These are phyloP conservation scores for Pseudococcus longispinus DNA, from an alignment of 2,888 invertebrate genomes.

Conservation along the genomic window DNA sequence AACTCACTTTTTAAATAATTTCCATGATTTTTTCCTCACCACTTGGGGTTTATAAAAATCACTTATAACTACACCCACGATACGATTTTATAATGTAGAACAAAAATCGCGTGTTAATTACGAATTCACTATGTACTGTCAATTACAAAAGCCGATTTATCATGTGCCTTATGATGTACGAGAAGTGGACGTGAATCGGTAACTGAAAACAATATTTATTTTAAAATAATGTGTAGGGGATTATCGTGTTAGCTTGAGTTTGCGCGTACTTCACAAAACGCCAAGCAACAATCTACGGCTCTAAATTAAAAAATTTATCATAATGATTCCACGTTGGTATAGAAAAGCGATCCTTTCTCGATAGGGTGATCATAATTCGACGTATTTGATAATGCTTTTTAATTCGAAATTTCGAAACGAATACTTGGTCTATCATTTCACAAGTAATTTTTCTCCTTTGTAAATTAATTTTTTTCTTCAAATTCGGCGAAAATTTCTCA, in stretches of 20 bases:
- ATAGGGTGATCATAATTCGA: not conserved
- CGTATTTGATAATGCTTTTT: not conserved
- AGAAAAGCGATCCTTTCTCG: not conserved
- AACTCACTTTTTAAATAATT: conserved; percentile 17
- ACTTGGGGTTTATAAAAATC: not conserved
- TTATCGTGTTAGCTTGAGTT: conserved; percentile 24
- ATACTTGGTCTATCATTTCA: too few relatives aligned
- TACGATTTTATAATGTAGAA: not conserved
- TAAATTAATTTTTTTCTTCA: too few relatives aligned
- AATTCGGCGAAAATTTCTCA: too few relatives aligned
- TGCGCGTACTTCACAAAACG: conserved; percentile 13
- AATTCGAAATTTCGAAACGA: too few relatives aligned
- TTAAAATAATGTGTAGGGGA: conserved; percentile 32
- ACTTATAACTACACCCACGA: not conserved
- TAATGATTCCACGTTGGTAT: not conserved
- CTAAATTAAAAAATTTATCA: not conserved
- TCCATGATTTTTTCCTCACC: not conserved
- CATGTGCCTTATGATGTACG: not conserved
- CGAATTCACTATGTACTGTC: not conserved
- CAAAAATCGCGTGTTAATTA: conserved; percentile 13
- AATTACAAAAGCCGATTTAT: not conserved
- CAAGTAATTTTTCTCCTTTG: too few relatives aligned
- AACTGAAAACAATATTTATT: conserved; percentile 47
- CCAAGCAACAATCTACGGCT: conserved; percentile 18
- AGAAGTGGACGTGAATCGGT: conserved; percentile 8